Evolutionary conservation across 2,888 invertebrate species (phyloP), one percentile per base, ranked within the genome.

Genomic region (Girardia tigrina): DNA sequence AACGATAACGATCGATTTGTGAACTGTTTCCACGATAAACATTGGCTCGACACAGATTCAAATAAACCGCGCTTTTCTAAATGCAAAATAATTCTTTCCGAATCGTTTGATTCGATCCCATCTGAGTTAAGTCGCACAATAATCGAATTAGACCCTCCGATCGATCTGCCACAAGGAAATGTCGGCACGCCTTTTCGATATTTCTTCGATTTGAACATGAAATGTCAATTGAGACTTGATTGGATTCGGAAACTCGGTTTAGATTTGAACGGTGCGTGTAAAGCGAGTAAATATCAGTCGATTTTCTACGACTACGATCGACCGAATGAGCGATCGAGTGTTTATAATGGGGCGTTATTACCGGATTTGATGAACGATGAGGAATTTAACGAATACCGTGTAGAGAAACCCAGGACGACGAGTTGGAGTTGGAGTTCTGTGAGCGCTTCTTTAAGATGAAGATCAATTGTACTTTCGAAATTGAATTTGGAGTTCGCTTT

Each of bases 101-200:
- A 56, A 8, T 56, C 56, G n/a, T 56, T 56, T 56, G n/a, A 56
- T 56, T n/a, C n/a, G n/a, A 16, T 56, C 4, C n/a, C 56, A 4
- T 20, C n/a, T 16, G 56, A 56, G 4, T 56, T 56, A 56, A 56
- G 2, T 12, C 2, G 6, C n/a, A 56, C n/a, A 27, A 76, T 81
- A 26, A 76, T 81, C 26, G 84, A 85, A 78, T 78, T 85, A 76
- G 79, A 80, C 28, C 84, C 84, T 12, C 84, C 84, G 0, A 27
- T 80, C 71, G 78, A 85, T 1, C 85, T 87, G 85, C 86, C 86
- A 1, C 80, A 86, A 77, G 87, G 87, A 28, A 87, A 87, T 81
- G 86, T 87, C 42, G 87, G 87, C 2, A 87, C 87, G 0, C 84
- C 86, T 1, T 86, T 86, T 8, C 79, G 78, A 29, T 79, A 83